Conservation (phyloP, 1,140 invertebrate species). For the Himalopsyche phryganea region DNA sequence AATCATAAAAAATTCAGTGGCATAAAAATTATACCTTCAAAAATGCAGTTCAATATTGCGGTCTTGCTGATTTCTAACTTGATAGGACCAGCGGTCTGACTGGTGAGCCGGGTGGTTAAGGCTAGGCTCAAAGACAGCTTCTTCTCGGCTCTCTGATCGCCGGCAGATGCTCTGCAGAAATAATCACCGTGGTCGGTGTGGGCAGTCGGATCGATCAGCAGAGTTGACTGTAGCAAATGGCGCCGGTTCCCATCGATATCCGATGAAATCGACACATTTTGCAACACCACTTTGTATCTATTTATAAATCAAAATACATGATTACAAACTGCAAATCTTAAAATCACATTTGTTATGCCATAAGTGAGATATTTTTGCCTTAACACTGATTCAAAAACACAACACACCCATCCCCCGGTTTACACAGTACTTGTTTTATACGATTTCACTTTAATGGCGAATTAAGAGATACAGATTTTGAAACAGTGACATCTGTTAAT, state of each 20-base stretch:
- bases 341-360: too few species aligned
- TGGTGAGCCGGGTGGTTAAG: conserved; percentile 37
- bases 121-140: conserved; percentile 38
- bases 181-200: conserved; percentile 56
- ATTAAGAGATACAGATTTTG: too few species aligned
- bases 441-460: too few species aligned
- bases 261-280: conserved; percentile 7
- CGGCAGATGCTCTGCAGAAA: conserved; percentile 45
- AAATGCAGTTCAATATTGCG: conserved; percentile 41
- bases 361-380: too few species aligned
- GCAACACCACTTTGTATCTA: background rate
- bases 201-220: conserved; percentile 51
- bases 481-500: too few species aligned
- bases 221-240: conserved; percentile 10
- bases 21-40: conserved; percentile 50
- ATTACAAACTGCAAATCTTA: too few species aligned
- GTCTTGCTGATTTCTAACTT: conserved; percentile 37
- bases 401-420: too few species aligned
- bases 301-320: too few species aligned
- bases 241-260: conserved; percentile 13
- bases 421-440: too few species aligned
- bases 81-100: conserved; percentile 38
- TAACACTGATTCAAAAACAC: too few species aligned
- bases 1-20: conserved; percentile 2
- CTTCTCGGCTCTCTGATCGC: conserved; percentile 31